phyloP scores from a whole-genome alignment of 2,113 vertebrate genomes.

The Cavia porcellus region DNA sequence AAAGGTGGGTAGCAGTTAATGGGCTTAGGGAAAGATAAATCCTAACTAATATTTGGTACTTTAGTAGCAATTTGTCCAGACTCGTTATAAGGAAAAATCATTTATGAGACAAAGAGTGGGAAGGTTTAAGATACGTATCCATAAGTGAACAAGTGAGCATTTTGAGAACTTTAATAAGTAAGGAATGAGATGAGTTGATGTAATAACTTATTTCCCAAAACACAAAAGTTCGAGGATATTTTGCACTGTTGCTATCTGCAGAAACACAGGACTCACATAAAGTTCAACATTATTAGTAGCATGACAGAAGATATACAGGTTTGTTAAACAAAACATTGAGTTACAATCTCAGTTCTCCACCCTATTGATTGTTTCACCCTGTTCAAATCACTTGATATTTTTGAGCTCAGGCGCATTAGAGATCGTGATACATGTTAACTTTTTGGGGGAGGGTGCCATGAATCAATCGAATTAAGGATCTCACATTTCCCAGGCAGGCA shows the following conservation, averaged over 20 bases:
- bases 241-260: not conserved
- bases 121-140: not conserved
- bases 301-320: not conserved
- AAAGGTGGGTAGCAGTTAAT: not conserved
- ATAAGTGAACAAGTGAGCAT: not conserved
- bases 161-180: not conserved
- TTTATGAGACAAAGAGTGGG: not conserved
- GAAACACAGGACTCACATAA: not conserved
- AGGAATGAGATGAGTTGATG: not conserved
- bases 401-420: not conserved
- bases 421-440: not conserved
- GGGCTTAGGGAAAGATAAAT: not conserved
- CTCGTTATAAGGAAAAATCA: not conserved
- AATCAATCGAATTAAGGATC: too few relatives aligned
- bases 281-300: not conserved
- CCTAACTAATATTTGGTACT: not conserved
- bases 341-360: not conserved
- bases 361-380: slow-evolving; percentile 86
- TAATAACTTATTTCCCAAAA: not conserved
- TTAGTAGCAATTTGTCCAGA: not conserved
- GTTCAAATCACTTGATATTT: not conserved
- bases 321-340: not conserved
- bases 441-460: too few relatives aligned
- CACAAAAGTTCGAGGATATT: not conserved
- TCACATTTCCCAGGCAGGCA: too few relatives aligned